These are phyloP conservation scores for Beaufortia kweichowensis DNA, from an alignment of 2,113 vertebrate genomes.

Conservation along the genomic window DNA sequence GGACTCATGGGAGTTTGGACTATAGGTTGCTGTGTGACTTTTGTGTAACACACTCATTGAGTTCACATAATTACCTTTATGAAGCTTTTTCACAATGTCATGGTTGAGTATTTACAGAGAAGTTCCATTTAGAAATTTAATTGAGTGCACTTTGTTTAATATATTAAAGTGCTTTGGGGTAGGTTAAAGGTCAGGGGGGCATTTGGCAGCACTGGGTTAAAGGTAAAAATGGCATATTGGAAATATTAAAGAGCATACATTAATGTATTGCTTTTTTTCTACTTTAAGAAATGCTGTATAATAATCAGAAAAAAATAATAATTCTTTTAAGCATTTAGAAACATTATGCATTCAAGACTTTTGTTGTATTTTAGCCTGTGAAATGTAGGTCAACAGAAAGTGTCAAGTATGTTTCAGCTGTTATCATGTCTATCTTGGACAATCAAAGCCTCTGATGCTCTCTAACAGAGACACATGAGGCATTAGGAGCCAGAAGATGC, in stretches of 20 bases:
- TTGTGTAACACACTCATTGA: not conserved
- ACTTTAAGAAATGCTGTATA: too few relatives aligned
- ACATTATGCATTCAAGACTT: not conserved
- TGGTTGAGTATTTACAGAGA: not conserved
- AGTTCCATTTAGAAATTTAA: constrained; percentile 29
- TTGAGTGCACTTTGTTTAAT: not conserved
- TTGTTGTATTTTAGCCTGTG: not conserved
- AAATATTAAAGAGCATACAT: not conserved
- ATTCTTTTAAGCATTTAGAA: not conserved
- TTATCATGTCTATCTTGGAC: not conserved
- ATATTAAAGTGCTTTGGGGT: not conserved
- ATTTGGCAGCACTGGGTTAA: not conserved
- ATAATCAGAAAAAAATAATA: too few relatives aligned
- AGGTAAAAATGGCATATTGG: constrained; percentile 34
- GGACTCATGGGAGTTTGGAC: not conserved
- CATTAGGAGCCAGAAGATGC: not conserved
- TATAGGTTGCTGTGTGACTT: not conserved
- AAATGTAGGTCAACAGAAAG: constrained; percentile 23
- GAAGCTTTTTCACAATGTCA: not conserved
- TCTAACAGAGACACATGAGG: not conserved
- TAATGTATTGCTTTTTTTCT: not conserved
- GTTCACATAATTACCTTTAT: constrained; percentile 6
- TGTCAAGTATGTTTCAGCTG: not conserved
- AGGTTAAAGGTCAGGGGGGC: constrained; percentile 32
- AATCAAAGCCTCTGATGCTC: constrained; percentile 1